Evolutionary conservation across 2,113 vertebrate genomes (phyloP).

Genomic region (Leucoraja erinaceus): DNA sequence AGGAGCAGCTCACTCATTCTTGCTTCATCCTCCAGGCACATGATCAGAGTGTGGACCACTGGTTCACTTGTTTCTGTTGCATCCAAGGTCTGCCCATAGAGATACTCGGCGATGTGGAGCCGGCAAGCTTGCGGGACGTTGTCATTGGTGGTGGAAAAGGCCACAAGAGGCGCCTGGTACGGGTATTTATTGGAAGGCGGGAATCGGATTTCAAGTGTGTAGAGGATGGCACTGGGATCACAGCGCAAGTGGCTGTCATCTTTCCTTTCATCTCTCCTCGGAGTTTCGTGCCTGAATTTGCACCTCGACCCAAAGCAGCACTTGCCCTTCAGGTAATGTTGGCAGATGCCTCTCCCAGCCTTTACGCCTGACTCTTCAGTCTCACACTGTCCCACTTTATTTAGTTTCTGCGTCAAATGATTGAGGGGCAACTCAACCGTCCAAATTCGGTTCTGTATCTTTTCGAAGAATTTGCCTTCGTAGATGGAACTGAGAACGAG

Average conservation of each 20-base stretch:
- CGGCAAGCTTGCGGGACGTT: conserved; percentile 69
- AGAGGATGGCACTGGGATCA: conserved; percentile 45
- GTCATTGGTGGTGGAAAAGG: conserved; percentile 82
- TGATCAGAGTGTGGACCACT: conserved; percentile 78
- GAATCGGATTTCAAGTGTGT: conserved; percentile 88
- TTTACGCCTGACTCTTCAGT: conserved; percentile 43
- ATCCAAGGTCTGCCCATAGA: conserved; percentile 73
- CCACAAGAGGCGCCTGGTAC: conserved; percentile 78
- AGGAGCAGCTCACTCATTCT: conserved; percentile 66
- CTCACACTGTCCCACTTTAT: conserved; percentile 46
- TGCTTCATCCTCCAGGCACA: conserved; percentile 74
- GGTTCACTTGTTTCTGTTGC: conserved; percentile 72
- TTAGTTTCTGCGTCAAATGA: conserved; percentile 52
- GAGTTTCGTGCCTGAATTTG: conserved; percentile 75
- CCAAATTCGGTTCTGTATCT: conserved; percentile 83
- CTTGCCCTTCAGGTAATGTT: conserved; percentile 74
- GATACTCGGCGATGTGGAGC: conserved; percentile 74
- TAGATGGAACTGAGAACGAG: conserved; percentile 83
- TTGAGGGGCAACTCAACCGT: conserved; percentile 69
- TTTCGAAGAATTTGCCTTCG: conserved; percentile 82
- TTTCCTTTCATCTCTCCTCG: conserved; percentile 47
- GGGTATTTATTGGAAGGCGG: conserved; percentile 80
- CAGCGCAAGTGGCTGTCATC: conserved; percentile 40
- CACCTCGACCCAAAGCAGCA: conserved; percentile 83
- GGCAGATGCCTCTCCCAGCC: conserved; percentile 60